Evolutionary conservation across 2,113 vertebrate species (phyloP).

Genomic region (Odontophorus gujanensis): DNA sequence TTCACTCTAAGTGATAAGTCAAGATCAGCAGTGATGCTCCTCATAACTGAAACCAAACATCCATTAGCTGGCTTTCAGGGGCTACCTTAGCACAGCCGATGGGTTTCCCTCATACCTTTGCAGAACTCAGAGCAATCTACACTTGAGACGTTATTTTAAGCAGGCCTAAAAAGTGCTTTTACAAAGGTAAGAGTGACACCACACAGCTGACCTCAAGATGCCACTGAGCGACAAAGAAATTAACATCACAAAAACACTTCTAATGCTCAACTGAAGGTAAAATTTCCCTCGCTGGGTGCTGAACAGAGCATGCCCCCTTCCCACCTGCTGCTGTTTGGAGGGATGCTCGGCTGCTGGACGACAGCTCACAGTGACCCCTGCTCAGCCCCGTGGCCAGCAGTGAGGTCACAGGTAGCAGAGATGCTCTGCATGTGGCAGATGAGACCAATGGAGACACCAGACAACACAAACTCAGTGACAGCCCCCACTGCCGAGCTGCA

Average conservation of each 20-base stretch:
- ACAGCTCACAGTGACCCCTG: no score
- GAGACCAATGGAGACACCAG: neutral
- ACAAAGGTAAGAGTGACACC: neutral
- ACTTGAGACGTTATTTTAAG: neutral
- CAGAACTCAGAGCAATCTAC: neutral
- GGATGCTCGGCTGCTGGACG: neutral
- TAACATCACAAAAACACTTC: neutral
- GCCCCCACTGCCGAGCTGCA: slow-evolving; percentile 8
- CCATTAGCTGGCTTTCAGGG: neutral
- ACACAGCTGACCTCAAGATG: neutral
- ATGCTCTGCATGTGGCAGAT: neutral
- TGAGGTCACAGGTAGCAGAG: neutral
- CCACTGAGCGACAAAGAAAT: accelerated
- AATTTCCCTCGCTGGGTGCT: neutral
- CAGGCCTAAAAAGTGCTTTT: neutral
- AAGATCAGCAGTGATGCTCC: neutral
- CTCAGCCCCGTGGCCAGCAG: no score
- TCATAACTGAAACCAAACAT: neutral
- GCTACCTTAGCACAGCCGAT: neutral
- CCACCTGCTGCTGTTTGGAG: accelerated
- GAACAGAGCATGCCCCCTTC: neutral
- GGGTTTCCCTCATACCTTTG: neutral
- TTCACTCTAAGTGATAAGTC: neutral
- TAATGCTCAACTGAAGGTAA: neutral
- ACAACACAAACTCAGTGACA: slow-evolving; percentile 14